phyloP scores from a whole-genome alignment of 1,140 invertebrate species.

The Zeugodacus cucurbitae region DNA sequence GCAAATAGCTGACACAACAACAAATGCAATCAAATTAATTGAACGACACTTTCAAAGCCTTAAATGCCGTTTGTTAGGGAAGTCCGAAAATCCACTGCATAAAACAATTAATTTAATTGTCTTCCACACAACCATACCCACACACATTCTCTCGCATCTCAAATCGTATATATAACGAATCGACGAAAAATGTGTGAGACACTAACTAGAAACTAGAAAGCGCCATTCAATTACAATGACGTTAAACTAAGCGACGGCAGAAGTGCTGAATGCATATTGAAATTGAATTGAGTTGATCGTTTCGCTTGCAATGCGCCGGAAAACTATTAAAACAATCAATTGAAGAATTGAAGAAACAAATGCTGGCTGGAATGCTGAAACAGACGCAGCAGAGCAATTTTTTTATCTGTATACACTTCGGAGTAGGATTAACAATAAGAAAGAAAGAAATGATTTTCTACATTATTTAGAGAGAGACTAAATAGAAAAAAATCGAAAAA shows the following conservation, averaged over 20 bases:
- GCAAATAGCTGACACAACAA: not conserved
- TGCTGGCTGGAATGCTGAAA: not conserved
- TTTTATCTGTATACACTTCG: no score
- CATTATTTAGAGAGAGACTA: no score
- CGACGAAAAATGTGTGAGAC: not conserved
- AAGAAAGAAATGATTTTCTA: no score
- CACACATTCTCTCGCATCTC: not conserved
- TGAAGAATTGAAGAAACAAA: not conserved
- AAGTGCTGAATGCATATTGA: not conserved
- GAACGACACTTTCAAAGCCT: not conserved
- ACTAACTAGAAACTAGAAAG: not conserved
- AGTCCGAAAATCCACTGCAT: not conserved
- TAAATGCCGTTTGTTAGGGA: not conserved
- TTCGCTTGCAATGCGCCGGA: not conserved
- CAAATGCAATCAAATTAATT: not conserved
- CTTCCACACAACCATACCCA: not conserved
- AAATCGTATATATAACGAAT: not conserved
- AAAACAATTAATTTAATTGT: conserved; percentile 19
- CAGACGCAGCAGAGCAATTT: no score
- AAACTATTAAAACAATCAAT: conserved; percentile 30
- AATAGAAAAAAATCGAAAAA: no score
- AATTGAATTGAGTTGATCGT: not conserved
- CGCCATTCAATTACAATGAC: not conserved
- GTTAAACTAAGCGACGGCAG: not conserved
- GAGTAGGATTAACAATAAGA: no score